These are phyloP conservation scores for Nephrotoma flavescens DNA, from an alignment of 2,888 invertebrate genomes.

Conservation along the genomic window DNA sequence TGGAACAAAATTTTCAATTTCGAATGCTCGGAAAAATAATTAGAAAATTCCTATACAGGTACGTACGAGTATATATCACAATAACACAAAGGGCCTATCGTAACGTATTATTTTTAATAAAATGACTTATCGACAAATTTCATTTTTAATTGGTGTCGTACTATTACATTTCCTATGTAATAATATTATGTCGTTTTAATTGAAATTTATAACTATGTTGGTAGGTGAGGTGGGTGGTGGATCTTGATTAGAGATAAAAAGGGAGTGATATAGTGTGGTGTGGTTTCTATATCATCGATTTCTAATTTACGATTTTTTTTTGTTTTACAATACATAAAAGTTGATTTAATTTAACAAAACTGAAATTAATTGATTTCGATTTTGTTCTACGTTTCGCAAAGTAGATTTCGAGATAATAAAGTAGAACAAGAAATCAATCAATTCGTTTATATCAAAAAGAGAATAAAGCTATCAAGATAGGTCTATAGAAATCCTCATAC, in stretches of 20 bases:
- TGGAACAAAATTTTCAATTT: too few relatives aligned
- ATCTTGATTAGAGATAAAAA: too few relatives aligned
- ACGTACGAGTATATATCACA: neutral
- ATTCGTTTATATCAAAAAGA: neutral
- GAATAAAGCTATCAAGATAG: neutral
- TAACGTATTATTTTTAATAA: neutral
- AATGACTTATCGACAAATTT: neutral
- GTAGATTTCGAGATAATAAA: neutral
- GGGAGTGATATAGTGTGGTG: too few relatives aligned
- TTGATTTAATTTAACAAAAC: neutral
- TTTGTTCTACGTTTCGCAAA: neutral
- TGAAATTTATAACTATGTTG: neutral
- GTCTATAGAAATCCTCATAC: neutral
- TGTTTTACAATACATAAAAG: neutral
- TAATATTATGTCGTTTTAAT: neutral
- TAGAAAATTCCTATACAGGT: neutral
- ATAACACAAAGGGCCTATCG: neutral
- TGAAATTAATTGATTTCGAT: neutral
- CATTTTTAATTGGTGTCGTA: neutral
- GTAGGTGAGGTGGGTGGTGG: too few relatives aligned
- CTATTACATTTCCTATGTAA: neutral
- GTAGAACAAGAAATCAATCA: neutral
- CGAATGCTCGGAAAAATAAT: neutral
- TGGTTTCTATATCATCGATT: neutral
- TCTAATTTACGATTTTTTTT: neutral